Base-by-base conservation (phyloP, 2,797 vertebrate genomes). In the Lagocephalus sceleratus region DNA sequence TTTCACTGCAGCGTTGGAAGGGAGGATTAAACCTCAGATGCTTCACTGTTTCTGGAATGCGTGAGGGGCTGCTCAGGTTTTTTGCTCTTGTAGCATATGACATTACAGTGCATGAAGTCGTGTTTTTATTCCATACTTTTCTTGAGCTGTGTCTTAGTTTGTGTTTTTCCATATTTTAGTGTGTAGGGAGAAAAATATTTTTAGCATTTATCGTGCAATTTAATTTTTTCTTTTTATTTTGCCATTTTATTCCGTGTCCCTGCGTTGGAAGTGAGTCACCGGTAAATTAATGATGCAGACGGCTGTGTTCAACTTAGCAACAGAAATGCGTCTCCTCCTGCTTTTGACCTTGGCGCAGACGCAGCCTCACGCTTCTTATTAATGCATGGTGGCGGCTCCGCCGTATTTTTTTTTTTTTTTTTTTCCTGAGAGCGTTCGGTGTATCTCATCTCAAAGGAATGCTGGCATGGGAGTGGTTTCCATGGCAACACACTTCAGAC, bases 401-500 rank as follows among this genome's bases (percentile, higher is more conserved):
- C 32, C n/a, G 17, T 16, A 20, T 54, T 48, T 64, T 56, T 47
- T 49, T 14, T 29, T 49, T 49, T 51, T 40, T 51, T 49, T 47
- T 42, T 54, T 41, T 2, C 16, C n/a, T 15, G 17, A 62, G 58
- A 54, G 38, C 1, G 0, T 55, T 70, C 60, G 40, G 25, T 72
- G 50, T 74, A 62, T 60, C 57, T 74, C 67, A 62, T 74, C 70
- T 73, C 59, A 73, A 70, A 75, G 67, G 57, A 78, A 74, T 57
- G 50, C 68, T 48, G 75, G 73, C 76, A 67, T 63, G 63, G 70
- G 60, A 79, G 55, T 56, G 0, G 84, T 88, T 82, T 60, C 87
- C 82, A 85, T 87, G 73, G 87, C 57, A 77, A 90, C 85, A 14
- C 59, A 60, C 73, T 77, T 84, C 73, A 84, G 77, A 71, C 73